Evolutionary conservation across 2,797 vertebrate species (phyloP), one percentile per base, ranked within the genome.

Genomic region (Eulemur rubriventer): DNA sequence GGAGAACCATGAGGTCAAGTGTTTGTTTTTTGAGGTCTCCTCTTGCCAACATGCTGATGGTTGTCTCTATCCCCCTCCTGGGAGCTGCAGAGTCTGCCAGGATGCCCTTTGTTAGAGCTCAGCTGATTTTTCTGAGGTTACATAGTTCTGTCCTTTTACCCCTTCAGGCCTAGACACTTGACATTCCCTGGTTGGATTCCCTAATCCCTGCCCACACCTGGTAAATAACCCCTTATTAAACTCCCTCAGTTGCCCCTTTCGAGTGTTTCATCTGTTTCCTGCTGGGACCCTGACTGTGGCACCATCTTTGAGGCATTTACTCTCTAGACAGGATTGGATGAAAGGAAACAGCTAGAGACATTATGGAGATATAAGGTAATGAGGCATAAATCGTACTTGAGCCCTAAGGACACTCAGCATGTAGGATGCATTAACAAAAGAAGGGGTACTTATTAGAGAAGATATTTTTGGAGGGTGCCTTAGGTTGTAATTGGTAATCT

Each of bases 321-420:
- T 92, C 55, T 94, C n/a, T 41, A 55, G 76, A 72, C 30, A 89
- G 55, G 55, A 78, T 22, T 38, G 30, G 81, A 57, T 91, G 82
- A 83, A 65, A 80, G 76, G 43, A 72, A 94, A 69, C 8, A 86
- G 65, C 57, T 79, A 81, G 92, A 93, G 82, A 87, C 2, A 0
- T 50, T 83, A 72, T 38, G 79, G 87, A 95, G 82, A 87, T 63
- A 52, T 2, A 91, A 84, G 70, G 93, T 75, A 83, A 91, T 61
- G 41, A 93, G 86, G 55, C 59, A 30, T 84, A 92, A 89, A 79
- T 76, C 84, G 52, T 52, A n/a, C 59, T 91, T 81, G 83, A 91
- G 59, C 52, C 85, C 33, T 46, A 52, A 95, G 70, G 67, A 90
- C 35, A 52, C 72, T 69, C 80, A 67, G 70, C 81, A 63, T 92